A percentile compares a stretch with the other conserved stretches of the same genome.
Evolutionary conservation across 2,113 vertebrate genomes (phyloP).

Genomic region (Fulica atra): DNA sequence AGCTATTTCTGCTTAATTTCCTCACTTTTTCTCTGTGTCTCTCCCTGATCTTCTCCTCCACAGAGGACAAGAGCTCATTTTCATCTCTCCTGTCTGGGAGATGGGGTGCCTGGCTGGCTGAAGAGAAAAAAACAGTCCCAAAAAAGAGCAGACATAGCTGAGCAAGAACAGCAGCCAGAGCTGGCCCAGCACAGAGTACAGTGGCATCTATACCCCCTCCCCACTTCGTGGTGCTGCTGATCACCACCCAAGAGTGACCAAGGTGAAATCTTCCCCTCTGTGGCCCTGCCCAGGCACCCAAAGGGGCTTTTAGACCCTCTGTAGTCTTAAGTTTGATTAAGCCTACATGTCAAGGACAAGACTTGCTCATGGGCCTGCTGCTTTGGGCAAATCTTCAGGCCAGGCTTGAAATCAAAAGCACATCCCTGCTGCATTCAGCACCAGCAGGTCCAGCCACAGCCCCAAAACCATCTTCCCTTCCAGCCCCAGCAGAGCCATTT

Average conservation of each 20-base stretch:
- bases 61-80: conserved; percentile 39
- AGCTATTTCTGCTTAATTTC: conserved; percentile 66
- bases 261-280: background rate
- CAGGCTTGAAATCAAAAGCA: background rate
- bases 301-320: background rate
- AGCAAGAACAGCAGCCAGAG: background rate
- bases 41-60: background rate
- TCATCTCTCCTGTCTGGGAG: conserved; percentile 25
- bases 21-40: conserved; percentile 19
- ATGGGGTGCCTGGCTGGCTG: background rate
- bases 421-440: rapidly evolving
- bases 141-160: background rate
- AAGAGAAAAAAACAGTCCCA: background rate
- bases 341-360: rapidly evolving
- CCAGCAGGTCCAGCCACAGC: rapidly evolving
- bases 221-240: background rate
- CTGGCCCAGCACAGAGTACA: background rate
- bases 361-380: rapidly evolving
- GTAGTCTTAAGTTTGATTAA: background rate
- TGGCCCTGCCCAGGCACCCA: background rate
- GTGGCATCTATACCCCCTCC: background rate
- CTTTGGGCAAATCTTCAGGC: background rate
- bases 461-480: background rate
- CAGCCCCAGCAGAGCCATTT: background rate
- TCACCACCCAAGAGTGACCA: background rate